These are phyloP conservation scores for Cordilura impudica DNA, from an alignment of 2,888 invertebrate species.

Conservation along the genomic window DNA sequence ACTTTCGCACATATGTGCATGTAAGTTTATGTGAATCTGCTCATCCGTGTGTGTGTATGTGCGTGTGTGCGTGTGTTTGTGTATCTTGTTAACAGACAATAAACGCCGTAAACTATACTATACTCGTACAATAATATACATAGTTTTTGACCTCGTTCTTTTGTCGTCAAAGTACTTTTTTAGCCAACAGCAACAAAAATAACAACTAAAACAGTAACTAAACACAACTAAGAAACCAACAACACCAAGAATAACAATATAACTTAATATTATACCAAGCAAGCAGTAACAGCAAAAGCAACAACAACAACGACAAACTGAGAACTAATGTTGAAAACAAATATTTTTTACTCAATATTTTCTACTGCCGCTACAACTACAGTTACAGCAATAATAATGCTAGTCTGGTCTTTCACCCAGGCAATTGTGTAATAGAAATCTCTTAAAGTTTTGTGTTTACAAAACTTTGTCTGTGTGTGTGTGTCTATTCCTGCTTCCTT, in stretches of 20 bases:
- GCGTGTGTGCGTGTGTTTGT: neutral
- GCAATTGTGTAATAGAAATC: conserved; percentile 31
- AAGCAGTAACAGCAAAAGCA: neutral
- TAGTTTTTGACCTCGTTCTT: conserved; percentile 74
- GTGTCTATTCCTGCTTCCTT: conserved; percentile 27
- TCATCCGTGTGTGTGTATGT: conserved; percentile 10
- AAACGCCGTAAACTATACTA: conserved; percentile 30
- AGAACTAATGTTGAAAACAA: conserved; percentile 2
- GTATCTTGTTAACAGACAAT: neutral
- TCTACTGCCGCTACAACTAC: neutral
- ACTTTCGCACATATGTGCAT: neutral
- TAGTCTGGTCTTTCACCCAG: conserved; percentile 50
- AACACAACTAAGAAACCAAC: neutral
- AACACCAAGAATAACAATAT: neutral
- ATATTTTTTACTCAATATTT: neutral
- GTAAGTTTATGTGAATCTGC: conserved; percentile 22
- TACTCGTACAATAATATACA: conserved; percentile 52
- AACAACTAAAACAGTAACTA: neutral
- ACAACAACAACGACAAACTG: conserved; percentile 11
- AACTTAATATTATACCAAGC: neutral
- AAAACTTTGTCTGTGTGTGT: conserved; percentile 25
- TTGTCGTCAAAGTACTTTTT: conserved; percentile 53
- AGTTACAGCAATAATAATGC: conserved; percentile 4
- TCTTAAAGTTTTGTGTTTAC: conserved; percentile 25
- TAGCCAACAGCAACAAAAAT: conserved; percentile 13